A percentile compares a stretch with the other conserved stretches of the same genome.
Evolutionary conservation across 1,140 invertebrate species (phyloP).

Genomic region (Brachionus plicatilis): DNA sequence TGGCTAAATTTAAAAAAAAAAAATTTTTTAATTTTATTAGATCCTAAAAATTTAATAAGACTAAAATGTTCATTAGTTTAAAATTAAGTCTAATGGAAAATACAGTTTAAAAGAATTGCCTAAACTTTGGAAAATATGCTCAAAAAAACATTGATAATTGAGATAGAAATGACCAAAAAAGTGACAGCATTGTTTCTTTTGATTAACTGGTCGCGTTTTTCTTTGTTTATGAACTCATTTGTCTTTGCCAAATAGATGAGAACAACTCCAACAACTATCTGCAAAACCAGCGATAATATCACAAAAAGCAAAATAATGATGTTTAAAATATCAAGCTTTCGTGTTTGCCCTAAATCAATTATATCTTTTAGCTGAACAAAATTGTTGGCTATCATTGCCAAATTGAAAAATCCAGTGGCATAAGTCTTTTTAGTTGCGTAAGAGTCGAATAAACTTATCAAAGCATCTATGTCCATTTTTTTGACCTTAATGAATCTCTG

Average conservation of each 20-base stretch:
- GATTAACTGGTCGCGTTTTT: slow-evolving; percentile 13
- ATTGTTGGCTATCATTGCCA: slow-evolving; percentile 33
- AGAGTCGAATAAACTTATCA: slow-evolving; percentile 15
- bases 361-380: slow-evolving; percentile 29
- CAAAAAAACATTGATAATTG: slow-evolving; percentile 38
- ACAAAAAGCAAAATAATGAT: background rate
- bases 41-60: too few species aligned
- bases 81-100: too few species aligned
- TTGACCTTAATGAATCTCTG: slow-evolving; percentile 1
- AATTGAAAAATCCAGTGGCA: slow-evolving; percentile 33
- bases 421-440: slow-evolving; percentile 38
- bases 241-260: slow-evolving; percentile 27
- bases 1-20: too few species aligned
- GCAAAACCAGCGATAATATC: background rate
- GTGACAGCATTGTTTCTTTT: slow-evolving; percentile 30
- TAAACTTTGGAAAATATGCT: slow-evolving; percentile 8
- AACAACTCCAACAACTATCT: slow-evolving; percentile 8
- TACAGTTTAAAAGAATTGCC: background rate
- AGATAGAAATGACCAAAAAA: slow-evolving; percentile 1
- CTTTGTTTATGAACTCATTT: slow-evolving; percentile 4
- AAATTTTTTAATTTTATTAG: too few species aligned
- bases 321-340: background rate
- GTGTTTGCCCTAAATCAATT: background rate
- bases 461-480: background rate
- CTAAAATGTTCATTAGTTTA: too few species aligned